Base-by-base conservation (phyloP, 92 coral and sea anemone species). In the Hydrozoanthus gracilis region DNA sequence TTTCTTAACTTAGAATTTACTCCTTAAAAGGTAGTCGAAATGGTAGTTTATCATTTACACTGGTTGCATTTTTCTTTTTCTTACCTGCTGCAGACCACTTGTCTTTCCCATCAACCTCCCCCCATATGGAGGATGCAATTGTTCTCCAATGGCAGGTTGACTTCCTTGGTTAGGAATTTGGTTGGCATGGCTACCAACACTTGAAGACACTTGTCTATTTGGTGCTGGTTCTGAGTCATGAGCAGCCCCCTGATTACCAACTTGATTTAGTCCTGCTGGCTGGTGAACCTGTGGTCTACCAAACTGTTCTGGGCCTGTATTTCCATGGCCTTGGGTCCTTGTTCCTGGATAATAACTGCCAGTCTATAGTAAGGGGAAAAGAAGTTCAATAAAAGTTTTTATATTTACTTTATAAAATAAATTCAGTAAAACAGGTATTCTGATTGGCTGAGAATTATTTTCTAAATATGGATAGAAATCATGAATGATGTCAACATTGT, bases 51-150 rank as follows among this genome's bases (percentile, higher is more conserved):
- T 27, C 39, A 2, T 27, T 27, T 27, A 27, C 39, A 27, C 39
- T 27, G 39, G 39, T 27, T 27, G 39, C 39, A 78, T 39, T 15
- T 3, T 4, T 12, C 44, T 4, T 18, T 16, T 50, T 11, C 12
- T 9, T 18, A 80, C 85, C 85, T 80, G 85, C 9, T 69, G 74
- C 45, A 64, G 85, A 17, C 85, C 62, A 65, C 74, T 20, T 49
- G 74, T 48, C 46, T 80, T 80, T 47, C 39, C 39, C 2, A 62
- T 17, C 50, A 62, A 9, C 5, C 18, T 0, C 46, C 85, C 66
- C 14, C 74, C 74, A 65, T 65, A 80, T 12, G 73, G 46, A 46
- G 85, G n/a, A 17, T 64, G 85, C 10, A 73, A 80, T 5, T 65
- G 85, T 66, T 80, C 85, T 7, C 8, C 2, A 3, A 27, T 39